Evolutionary conservation across 2,797 vertebrate species (phyloP).

Genomic region (Florisuga fusca): DNA sequence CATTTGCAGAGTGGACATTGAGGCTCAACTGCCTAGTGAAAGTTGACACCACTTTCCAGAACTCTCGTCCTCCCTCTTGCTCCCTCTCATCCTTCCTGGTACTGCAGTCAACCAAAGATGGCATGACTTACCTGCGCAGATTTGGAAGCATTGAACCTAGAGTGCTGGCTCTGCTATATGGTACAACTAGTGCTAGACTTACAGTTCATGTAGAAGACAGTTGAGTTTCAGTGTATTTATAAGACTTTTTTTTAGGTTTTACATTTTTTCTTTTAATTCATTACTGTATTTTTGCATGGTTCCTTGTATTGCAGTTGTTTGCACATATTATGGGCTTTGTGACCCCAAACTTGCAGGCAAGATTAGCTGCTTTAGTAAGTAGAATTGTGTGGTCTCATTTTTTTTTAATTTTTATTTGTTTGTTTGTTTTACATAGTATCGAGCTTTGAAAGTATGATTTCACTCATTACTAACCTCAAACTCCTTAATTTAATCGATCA

Average conservation of each 20-base stretch:
- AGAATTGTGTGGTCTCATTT: conserved; percentile 87
- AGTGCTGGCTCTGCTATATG: conserved; percentile 94
- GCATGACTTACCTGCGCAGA: conserved; percentile 96
- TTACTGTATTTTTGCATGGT: conserved; percentile 97
- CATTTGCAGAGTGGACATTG: conserved; percentile 99
- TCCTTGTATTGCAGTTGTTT: conserved; percentile 99
- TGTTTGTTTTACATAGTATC: conserved; percentile 86
- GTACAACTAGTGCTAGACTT: conserved; percentile 93
- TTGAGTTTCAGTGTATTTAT: conserved; percentile 99
- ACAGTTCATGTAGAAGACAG: conserved; percentile 91
- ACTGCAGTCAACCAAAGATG: conserved; percentile 99
- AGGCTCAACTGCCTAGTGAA: conserved; percentile 97
- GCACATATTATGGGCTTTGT: conserved; percentile 96
- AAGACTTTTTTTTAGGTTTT: conserved; percentile 91
- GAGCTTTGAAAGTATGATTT: conserved; percentile 93
- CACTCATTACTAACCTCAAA: conserved; percentile 90
- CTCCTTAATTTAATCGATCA: conserved; percentile 92
- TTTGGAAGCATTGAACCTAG: conserved; percentile 88
- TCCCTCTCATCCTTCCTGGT: conserved; percentile 87
- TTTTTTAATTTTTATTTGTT: conserved; percentile 23
- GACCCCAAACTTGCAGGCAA: conserved; percentile 93
- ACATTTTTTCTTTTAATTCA: conserved; percentile 83
- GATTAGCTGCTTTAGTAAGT: conserved; percentile 96
- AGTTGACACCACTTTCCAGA: conserved; percentile 95
- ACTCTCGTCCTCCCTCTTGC: conserved; percentile 77